Evolutionary conservation across 2,113 vertebrate species (phyloP), one percentile per base, ranked within the genome.

Genomic region (Urocolius indicus): DNA sequence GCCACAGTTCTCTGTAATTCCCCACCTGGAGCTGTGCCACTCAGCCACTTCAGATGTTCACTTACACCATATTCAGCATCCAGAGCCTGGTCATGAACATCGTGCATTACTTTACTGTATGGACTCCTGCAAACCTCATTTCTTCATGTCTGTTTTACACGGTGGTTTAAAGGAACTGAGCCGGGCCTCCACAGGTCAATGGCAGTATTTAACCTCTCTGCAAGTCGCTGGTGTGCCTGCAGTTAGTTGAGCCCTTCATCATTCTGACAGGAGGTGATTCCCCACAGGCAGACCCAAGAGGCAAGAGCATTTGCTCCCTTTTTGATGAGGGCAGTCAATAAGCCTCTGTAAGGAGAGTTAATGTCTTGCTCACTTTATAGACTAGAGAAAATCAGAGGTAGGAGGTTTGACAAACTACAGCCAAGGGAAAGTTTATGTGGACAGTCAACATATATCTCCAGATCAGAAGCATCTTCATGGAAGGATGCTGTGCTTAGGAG

Each of bases 141-240:
- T 67, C 23, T 75, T 38, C 58, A 4, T 2, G 1, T 48, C 72
- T 36, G 0, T 22, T 52, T 26, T 21, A 49, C 0, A 0, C 0
- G 1, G 3, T 61, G 74, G 13, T 75, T 74, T 55, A 58, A 79
- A 84, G 66, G 54, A 82, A 43, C 48, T 46, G 38, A 83, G n/a
- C 52, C 12, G 10, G 34, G 71, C 15, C 15, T 58, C 46, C 58
- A 18, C 0, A 3, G 73, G 81, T 91, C 73, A 81, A 4, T 43
- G 69, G 34, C 1, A 3, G 30, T 30, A 16, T 22, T 87, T 78
- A 94, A 88, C 51, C 57, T 81, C 52, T 20, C 57, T 3, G 1
- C 26, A 81, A 87, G 38, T 38, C 2, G 0, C 11, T 18, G 65
- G 36, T 17, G 26, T 65, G 26, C 38, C 55, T 54, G 72, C 8